A percentile compares a stretch with the other conserved stretches of the same genome.
These are phyloP conservation scores for Megaceryle maxima DNA, from an alignment of 2,113 vertebrate genomes.

Conservation along the genomic window DNA sequence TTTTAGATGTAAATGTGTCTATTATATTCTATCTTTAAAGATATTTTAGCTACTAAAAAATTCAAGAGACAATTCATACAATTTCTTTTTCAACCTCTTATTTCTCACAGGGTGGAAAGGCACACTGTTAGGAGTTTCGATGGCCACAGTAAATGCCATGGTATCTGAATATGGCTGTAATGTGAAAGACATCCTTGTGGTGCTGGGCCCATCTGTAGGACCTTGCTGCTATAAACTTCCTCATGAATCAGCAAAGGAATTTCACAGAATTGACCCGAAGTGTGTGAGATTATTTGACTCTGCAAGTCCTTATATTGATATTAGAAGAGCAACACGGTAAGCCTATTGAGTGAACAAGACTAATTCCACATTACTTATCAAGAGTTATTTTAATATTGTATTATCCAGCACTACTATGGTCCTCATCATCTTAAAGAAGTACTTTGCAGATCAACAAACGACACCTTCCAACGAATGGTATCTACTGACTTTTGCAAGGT, in stretches of 20 bases:
- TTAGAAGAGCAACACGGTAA: conserved; percentile 90
- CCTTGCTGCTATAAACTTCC: conserved; percentile 88
- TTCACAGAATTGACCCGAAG: conserved; percentile 80
- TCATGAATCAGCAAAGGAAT: conserved; percentile 75
- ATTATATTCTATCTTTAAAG: neutral
- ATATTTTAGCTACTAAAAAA: neutral
- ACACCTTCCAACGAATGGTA: neutral
- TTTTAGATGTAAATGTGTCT: neutral
- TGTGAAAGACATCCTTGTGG: conserved; percentile 80
- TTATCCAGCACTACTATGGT: neutral
- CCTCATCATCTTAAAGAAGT: neutral
- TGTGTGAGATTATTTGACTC: conserved; percentile 80
- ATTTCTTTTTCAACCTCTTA: neutral
- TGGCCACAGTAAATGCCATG: conserved; percentile 89
- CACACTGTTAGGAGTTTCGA: conserved; percentile 86
- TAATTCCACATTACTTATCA: neutral
- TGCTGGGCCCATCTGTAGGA: conserved; percentile 89
- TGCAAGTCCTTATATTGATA: conserved; percentile 78
- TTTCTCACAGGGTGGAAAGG: conserved; percentile 87
- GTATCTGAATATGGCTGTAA: conserved; percentile 79
- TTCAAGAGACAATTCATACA: neutral
- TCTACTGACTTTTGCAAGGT: neutral
- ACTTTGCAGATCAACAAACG: neutral
- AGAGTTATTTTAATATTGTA: neutral
- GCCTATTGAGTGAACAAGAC: neutral